Percentiles rank a stretch among this genome's conserved stretches.
Evolutionary conservation across 2,888 invertebrate species (phyloP).

Genomic region (Hylaea fasciaria): DNA sequence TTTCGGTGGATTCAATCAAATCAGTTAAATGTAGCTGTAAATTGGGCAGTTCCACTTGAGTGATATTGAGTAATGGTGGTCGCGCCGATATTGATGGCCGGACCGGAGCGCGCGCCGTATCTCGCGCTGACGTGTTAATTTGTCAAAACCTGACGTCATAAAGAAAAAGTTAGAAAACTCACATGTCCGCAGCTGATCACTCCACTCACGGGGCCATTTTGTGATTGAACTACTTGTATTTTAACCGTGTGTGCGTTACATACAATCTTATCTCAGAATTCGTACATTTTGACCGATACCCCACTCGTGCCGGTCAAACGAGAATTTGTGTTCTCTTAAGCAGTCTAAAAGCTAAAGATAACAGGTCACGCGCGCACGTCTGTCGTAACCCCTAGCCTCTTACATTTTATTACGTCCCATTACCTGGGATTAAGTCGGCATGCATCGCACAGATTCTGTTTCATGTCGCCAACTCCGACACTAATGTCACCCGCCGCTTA

Average conservation of each 20-base stretch:
- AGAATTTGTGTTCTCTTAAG: constrained; percentile 65
- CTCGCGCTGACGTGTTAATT: constrained; percentile 75
- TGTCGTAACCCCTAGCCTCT: constrained; percentile 78
- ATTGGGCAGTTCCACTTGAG: constrained; percentile 82
- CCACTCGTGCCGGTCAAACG: constrained; percentile 51
- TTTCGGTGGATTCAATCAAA: constrained; percentile 78
- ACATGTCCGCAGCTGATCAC: constrained; percentile 45
- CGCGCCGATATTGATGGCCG: constrained; percentile 76
- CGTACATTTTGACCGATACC: constrained; percentile 16
- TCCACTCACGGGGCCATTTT: constrained; percentile 37
- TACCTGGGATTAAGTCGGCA: constrained; percentile 79
- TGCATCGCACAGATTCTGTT: constrained; percentile 72
- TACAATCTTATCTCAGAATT: background rate
- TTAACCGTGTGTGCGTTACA: background rate
- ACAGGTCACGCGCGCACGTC: constrained; percentile 80
- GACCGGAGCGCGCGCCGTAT: constrained; percentile 64
- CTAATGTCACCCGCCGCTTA: constrained; percentile 60
- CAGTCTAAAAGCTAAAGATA: constrained; percentile 68
- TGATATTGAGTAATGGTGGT: constrained; percentile 80
- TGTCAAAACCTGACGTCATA: constrained; percentile 75
- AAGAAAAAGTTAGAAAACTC: constrained; percentile 67
- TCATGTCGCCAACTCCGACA: constrained; percentile 63
- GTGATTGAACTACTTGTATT: constrained; percentile 30
- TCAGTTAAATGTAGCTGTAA: constrained; percentile 83
- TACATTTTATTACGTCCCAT: constrained; percentile 81